phyloP scores from a whole-genome alignment of 2,797 vertebrate species.

The Myotis planiceps region DNA sequence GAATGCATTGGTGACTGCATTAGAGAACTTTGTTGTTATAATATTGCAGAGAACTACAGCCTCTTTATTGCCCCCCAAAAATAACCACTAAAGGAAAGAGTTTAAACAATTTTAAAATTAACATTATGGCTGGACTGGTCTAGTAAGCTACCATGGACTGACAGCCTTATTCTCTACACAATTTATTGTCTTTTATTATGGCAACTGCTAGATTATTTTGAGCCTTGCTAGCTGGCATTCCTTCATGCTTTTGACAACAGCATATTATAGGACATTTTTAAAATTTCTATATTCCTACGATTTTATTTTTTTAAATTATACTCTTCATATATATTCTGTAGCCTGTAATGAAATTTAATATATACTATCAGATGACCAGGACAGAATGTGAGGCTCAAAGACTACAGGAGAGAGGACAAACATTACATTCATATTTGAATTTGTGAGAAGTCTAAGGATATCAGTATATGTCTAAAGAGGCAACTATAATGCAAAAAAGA shows the following conservation, averaged over 20 bases:
- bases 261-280: not conserved
- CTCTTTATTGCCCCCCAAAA: not conserved
- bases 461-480: not conserved
- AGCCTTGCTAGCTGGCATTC: not conserved
- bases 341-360: not conserved
- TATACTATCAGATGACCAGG: not conserved
- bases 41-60: not conserved
- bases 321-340: not conserved
- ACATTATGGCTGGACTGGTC: not conserved
- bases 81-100: not conserved
- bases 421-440: not conserved
- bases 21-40: not conserved
- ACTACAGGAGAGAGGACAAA: not conserved
- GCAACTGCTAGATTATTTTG: not conserved
- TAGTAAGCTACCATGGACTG: not conserved
- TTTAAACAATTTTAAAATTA: not conserved
- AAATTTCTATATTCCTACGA: not conserved
- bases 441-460: not conserved
- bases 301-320: not conserved
- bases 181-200: not conserved
- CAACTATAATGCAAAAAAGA: not conserved
- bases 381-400: not conserved
- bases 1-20: not conserved
- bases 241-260: not conserved
- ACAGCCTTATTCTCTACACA: not conserved